A percentile compares a stretch with the other conserved stretches of the same genome.
Evolutionary conservation across 2,888 invertebrate species (phyloP).

Genomic region (Chrysomela aeneicollis): DNA sequence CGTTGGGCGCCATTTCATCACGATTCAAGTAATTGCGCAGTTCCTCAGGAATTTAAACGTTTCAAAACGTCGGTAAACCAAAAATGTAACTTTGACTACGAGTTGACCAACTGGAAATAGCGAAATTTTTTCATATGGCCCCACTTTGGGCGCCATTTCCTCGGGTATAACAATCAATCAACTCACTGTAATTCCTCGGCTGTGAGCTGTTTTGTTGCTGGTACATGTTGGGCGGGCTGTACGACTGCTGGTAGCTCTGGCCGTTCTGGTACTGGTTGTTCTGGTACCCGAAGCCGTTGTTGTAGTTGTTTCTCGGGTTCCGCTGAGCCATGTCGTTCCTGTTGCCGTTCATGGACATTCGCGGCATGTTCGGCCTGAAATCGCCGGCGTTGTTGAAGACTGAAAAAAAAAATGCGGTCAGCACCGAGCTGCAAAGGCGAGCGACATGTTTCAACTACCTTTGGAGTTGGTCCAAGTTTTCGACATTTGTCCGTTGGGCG

Average conservation of each 20-base stretch:
- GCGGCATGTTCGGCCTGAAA: conserved; percentile 43
- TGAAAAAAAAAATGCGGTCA: neutral
- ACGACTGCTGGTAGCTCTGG: conserved; percentile 55
- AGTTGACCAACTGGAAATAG: no score
- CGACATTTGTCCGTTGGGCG: conserved; percentile 63
- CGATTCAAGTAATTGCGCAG: no score
- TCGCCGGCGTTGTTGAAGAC: conserved; percentile 40
- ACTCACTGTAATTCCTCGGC: conserved; percentile 47
- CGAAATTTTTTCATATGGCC: no score
- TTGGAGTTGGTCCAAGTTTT: conserved; percentile 37
- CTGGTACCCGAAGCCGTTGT: conserved; percentile 64
- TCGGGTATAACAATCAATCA: no score
- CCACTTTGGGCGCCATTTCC: no score
- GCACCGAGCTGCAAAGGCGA: no score
- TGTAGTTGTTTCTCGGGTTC: conserved; percentile 69
- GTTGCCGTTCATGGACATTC: conserved; percentile 61
- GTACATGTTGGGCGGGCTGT: conserved; percentile 50
- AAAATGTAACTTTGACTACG: no score
- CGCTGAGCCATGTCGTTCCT: conserved; percentile 63
- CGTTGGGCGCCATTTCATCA: no score
- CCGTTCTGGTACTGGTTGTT: conserved; percentile 61
- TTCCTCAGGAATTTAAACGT: no score
- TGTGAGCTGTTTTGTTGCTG: conserved; percentile 44
- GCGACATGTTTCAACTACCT: neutral
- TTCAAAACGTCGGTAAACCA: no score